Conservation (phyloP, 1,140 invertebrate genomes). For the Oedothorax gibbosus region DNA sequence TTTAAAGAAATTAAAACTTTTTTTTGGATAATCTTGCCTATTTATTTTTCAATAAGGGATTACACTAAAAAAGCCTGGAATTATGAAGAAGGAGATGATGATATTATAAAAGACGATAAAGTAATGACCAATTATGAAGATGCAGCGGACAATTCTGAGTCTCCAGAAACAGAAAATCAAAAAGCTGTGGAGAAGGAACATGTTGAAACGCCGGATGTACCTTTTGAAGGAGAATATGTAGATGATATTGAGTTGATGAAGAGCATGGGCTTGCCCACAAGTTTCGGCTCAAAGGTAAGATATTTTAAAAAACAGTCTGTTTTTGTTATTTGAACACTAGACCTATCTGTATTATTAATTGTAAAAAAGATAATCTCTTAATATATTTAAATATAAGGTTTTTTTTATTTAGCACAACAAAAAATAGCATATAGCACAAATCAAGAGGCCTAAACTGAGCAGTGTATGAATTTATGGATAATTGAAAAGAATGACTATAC, state of each 20-base stretch:
- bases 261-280: slow-evolving; percentile 39
- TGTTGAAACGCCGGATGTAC: slow-evolving; percentile 4
- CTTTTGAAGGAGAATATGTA: slow-evolving; percentile 16
- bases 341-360: background rate
- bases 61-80: background rate
- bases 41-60: slow-evolving; percentile 26
- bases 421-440: background rate
- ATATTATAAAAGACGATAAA: slow-evolving; percentile 3
- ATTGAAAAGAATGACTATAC: background rate
- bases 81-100: background rate
- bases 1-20: background rate
- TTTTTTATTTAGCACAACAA: background rate
- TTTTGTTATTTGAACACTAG: background rate
- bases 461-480: background rate
- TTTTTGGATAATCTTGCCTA: background rate
- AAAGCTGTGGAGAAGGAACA: background rate
- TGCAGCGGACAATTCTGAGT: background rate
- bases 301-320: background rate
- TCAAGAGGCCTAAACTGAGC: no score
- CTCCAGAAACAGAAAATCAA: background rate
- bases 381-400: no score
- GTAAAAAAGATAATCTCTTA: no score
- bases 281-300: slow-evolving; percentile 23
- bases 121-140: background rate
- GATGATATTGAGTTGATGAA: slow-evolving; percentile 42